Base-by-base conservation (phyloP, 2,888 invertebrate genomes). In the Limnephilus rhombicus region DNA sequence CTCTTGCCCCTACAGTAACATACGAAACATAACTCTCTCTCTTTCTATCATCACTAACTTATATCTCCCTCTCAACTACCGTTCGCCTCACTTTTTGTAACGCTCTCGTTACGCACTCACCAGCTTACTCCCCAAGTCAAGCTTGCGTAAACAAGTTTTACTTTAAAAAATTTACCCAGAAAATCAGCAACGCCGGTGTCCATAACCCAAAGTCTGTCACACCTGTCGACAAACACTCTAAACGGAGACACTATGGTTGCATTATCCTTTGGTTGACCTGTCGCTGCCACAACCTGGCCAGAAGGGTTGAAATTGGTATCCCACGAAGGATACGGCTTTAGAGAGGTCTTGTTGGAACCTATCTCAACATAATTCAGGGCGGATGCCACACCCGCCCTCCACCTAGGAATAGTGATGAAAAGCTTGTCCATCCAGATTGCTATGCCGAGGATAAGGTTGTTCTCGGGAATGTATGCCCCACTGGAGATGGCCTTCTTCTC, bases 191-290 rank as follows among this genome's bases (percentile, higher is more conserved):
- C 95, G 91, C 98, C 98, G 0, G 98, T 97, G 94, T 98, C 98
- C 95, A 98, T 96, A 7, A 98, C 97, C 98, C 98, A 98, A 13
- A 98, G 96, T 86, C 98, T 96, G 94, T 98, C 98, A 94, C 98
- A 98, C 7, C 96, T 96, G 94, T 98, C 98, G 0, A 97, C 97
- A 93, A 96, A 96, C 34, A 98, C 96, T 92, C 98, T 96, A 95
- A 98, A 98, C 4, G 97, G 97, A 4, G 97, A 98, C 90, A 98
- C 96, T 82, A 98, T 97, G 1, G 96, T 95, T 0, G 97, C 96
- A 92, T 96, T 96, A 93, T 97, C 97, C 5, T 97, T 95, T 53
- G 96, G 95, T 31, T 24, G 15, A 15, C 34, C n/a, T 0, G 53
- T 49, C 45, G 49, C 34, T 11, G 68, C 45, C 45, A 45, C 18